phyloP scores from a whole-genome alignment of 2,113 vertebrate genomes.

The Gracilinanus agilis region DNA sequence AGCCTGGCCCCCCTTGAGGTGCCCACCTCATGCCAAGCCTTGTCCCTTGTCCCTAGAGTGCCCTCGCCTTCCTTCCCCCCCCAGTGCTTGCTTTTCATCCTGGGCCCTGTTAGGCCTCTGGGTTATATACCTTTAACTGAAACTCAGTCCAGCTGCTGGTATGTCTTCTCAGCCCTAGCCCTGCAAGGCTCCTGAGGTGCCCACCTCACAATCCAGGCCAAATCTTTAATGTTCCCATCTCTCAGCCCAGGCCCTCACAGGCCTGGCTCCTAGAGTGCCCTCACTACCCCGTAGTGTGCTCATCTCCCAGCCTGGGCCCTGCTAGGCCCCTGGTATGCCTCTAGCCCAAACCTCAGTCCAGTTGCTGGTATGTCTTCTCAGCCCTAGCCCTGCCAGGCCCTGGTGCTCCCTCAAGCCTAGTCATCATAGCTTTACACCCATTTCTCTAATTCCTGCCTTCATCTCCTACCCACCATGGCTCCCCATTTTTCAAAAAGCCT shows the following conservation, averaged over 20 bases:
- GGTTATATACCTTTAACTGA: not conserved
- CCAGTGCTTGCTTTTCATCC: not conserved
- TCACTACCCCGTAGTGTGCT: not conserved
- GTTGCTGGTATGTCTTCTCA: not conserved
- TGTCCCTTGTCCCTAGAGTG: no score
- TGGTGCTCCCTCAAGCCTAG: no score
- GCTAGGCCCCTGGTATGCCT: not conserved
- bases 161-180: not conserved
- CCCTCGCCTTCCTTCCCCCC: not conserved
- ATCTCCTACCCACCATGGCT: not conserved
- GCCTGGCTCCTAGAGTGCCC: no score
- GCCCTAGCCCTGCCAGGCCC: not conserved
- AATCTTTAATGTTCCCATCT: not conserved
- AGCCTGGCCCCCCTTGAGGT: no score
- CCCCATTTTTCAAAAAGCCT: not conserved
- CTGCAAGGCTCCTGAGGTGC: not conserved
- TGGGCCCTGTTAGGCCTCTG: not conserved
- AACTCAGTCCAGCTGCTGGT: not conserved
- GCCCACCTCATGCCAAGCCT: not conserved
- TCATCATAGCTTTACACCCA: no score
- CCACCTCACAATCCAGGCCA: no score
- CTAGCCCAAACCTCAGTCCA: not conserved
- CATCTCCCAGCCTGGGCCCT: not conserved
- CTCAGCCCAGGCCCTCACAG: not conserved
- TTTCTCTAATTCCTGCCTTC: no score